phyloP scores from a whole-genome alignment of 2,797 vertebrate species.

The Antrozous pallidus region DNA sequence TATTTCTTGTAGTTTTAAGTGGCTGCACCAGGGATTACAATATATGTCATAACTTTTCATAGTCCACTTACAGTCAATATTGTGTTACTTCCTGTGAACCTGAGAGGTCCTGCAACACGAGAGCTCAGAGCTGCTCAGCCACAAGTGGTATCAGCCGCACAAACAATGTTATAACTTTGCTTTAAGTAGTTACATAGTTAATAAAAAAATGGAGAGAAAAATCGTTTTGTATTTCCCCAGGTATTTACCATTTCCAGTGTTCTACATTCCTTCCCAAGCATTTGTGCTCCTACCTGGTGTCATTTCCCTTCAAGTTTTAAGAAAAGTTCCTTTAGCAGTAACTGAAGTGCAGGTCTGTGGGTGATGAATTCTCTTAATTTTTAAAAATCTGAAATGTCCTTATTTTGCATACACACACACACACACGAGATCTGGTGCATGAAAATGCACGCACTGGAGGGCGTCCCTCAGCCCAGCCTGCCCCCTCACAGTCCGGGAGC shows the following conservation, averaged over 20 bases:
- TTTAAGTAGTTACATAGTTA: neutral
- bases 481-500: too few relatives aligned
- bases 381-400: neutral
- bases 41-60: neutral
- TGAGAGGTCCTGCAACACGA: neutral
- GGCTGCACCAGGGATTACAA: constrained; percentile 9
- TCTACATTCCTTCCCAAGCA: neutral
- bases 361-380: neutral
- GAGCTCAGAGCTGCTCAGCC: neutral
- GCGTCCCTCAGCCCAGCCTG: too few relatives aligned
- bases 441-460: too few relatives aligned
- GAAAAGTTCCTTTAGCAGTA: neutral
- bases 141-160: neutral
- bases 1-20: neutral
- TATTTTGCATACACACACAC: neutral
- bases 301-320: neutral
- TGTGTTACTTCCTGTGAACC: neutral
- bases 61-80: neutral
- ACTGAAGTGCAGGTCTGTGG: neutral
- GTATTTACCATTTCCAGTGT: neutral
- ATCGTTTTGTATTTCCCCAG: neutral
- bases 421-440: too few relatives aligned
- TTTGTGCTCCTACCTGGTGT: neutral
- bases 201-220: neutral
- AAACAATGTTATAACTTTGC: neutral